phyloP scores from a whole-genome alignment of 2,888 invertebrate genomes.

The Cynaeus angustus region DNA sequence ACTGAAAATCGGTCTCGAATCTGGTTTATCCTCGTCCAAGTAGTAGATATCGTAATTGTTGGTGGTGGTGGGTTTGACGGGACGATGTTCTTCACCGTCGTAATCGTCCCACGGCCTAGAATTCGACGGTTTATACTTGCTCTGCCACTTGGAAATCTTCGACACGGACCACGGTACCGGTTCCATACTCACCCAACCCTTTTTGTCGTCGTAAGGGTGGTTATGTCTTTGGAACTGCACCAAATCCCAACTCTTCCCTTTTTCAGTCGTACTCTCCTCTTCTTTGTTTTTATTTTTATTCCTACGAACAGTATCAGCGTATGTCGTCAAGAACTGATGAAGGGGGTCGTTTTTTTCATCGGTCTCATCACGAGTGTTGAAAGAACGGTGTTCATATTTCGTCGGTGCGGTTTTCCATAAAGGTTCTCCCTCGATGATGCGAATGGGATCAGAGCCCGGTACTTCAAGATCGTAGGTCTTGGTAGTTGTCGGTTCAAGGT shows the following conservation, averaged over 20 bases:
- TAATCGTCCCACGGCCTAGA: slow-evolving; percentile 51
- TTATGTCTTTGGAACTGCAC: slow-evolving; percentile 72
- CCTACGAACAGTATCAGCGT: slow-evolving; percentile 70
- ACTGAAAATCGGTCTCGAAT: slow-evolving; percentile 38
- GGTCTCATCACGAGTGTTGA: slow-evolving; percentile 50
- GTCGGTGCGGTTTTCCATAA: slow-evolving; percentile 18
- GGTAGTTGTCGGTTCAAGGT: slow-evolving; percentile 61
- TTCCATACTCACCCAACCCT: slow-evolving; percentile 86
- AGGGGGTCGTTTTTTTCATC: slow-evolving; percentile 70
- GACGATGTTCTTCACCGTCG: slow-evolving; percentile 45
- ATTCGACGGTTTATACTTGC: slow-evolving; percentile 72
- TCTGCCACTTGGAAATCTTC: slow-evolving; percentile 87
- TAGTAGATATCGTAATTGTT: slow-evolving; percentile 26
- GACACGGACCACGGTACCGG: slow-evolving; percentile 87
- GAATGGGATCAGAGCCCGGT: slow-evolving; percentile 75
- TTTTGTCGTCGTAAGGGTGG: slow-evolving; percentile 80
- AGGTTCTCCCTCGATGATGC: slow-evolving; percentile 74
- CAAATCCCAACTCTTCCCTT: slow-evolving; percentile 74
- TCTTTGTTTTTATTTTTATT: slow-evolving; percentile 48
- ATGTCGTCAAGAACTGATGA: slow-evolving; percentile 77
- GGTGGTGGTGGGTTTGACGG: neutral
- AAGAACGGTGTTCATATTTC: slow-evolving; percentile 64
- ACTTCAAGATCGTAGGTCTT: slow-evolving; percentile 75
- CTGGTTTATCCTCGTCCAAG: slow-evolving; percentile 44
- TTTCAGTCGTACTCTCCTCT: slow-evolving; percentile 60